These are phyloP conservation scores for Pelosia muscerda DNA, from an alignment of 2,888 invertebrate species.

Conservation along the genomic window DNA sequence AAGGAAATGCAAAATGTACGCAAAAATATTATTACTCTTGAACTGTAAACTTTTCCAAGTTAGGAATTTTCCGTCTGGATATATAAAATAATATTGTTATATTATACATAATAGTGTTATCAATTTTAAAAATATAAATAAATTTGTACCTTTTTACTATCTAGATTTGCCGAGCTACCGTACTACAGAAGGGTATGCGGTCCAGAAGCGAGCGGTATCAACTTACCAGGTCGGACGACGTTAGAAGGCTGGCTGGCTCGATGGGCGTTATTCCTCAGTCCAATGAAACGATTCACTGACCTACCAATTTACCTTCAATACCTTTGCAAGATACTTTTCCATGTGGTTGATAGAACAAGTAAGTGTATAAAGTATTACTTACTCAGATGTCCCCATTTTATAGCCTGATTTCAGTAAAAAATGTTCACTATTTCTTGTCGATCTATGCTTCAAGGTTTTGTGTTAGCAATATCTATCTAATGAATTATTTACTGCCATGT, in stretches of 20 bases:
- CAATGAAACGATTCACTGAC: conserved; percentile 85
- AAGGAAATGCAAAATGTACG: too few relatives aligned
- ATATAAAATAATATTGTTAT: too few relatives aligned
- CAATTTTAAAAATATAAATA: not conserved
- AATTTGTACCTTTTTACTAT: not conserved
- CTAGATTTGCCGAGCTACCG: conserved; percentile 77
- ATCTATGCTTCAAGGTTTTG: not conserved
- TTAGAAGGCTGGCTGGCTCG: conserved; percentile 90
- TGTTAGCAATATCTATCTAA: not conserved
- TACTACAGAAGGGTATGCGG: conserved; percentile 82
- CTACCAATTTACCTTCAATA: conserved; percentile 92
- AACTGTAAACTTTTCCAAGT: too few relatives aligned
- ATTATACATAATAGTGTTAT: too few relatives aligned
- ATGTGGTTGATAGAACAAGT: conserved; percentile 90
- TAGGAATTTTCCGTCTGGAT: not conserved
- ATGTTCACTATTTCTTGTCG: not conserved
- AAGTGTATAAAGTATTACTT: conserved; percentile 55
- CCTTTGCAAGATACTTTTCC: conserved; percentile 90
- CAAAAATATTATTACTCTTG: too few relatives aligned
- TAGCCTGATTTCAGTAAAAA: not conserved
- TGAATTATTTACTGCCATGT: not conserved
- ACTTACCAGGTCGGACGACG: conserved; percentile 82
- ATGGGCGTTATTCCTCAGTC: conserved; percentile 87
- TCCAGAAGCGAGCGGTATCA: conserved; percentile 77
- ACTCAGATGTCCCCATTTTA: not conserved